Conservation (phyloP, 2,888 invertebrate species). For the Hesperia comma region DNA sequence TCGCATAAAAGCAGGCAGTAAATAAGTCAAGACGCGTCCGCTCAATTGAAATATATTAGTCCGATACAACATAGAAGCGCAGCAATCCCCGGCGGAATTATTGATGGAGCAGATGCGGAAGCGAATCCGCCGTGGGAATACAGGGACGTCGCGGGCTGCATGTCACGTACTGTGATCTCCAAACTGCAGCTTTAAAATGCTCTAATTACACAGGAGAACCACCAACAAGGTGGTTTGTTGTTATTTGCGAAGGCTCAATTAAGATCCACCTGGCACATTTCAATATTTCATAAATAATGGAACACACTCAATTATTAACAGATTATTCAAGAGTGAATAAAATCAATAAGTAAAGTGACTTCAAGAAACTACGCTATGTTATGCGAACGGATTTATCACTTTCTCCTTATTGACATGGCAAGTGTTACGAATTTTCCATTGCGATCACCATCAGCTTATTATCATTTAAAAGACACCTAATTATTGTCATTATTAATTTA, state of each 20-base stretch:
- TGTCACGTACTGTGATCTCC: conserved; percentile 9
- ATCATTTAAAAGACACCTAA: background rate
- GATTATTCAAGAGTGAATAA: no score
- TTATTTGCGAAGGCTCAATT: no score
- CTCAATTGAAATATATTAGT: conserved; percentile 31
- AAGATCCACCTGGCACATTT: no score
- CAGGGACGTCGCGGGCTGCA: conserved; percentile 1
- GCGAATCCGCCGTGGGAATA: conserved; percentile 23
- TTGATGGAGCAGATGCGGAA: conserved; percentile 27
- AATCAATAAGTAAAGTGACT: no score
- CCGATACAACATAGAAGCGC: conserved; percentile 12
- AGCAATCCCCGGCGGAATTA: conserved; percentile 25
- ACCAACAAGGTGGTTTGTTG: no score
- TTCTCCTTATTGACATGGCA: no score
- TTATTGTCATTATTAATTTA: no score
- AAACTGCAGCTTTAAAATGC: background rate
- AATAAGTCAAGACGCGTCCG: conserved; percentile 17
- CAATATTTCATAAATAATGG: no score
- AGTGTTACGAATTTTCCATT: no score
- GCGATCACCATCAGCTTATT: background rate
- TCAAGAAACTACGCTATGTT: no score
- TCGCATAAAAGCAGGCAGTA: conserved; percentile 2
- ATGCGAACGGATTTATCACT: no score
- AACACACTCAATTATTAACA: no score
- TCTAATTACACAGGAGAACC: background rate